Evolutionary conservation across 1,140 invertebrate genomes (phyloP), one percentile per base, ranked within the genome.

Genomic region (Eulimnadia texana): DNA sequence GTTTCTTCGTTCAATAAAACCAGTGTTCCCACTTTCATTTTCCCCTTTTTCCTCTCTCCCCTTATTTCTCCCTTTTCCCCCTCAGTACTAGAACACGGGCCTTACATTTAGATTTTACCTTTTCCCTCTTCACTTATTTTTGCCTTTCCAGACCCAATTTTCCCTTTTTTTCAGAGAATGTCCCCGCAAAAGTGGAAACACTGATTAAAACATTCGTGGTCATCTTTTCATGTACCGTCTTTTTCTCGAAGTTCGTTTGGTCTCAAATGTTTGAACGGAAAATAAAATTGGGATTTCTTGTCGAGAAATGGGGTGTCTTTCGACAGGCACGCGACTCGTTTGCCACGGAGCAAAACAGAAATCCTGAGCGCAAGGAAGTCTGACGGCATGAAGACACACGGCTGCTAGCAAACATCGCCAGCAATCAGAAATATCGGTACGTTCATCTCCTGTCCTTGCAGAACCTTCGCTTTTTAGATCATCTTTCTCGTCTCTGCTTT

Each of bases 281-380:
- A 20, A 95, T 76, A 70, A 88, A 93, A 73, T 90, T 24, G 90
- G 87, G 65, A 93, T 90, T 70, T 84, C 82, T 67, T 84, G 82
- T 47, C 88, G 77, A 70, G 88, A 92, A 82, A 92, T 86, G 13
- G 88, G 86, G 75, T 88, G 91, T 67, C 82, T 71, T 84, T 85
- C 68, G 83, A 89, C 70, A 88, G 86, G 69, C 86, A 85, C 3
- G 88, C 88, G 62, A 90, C 84, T 22, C 93, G 92, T 79, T 98
- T 98, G 1, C 94, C 84, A 72, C 94, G 97, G 10, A 97, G 76
- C n/a, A 71, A 90, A 98, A 74, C 93, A 98, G 72, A 97, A 98
- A 53, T 95, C 83, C 71, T 98, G 93, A 19, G 82, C 82, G 74
- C 93, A 97, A 1, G 92, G 92, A 28, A 97, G 75, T 70, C 85